Base-by-base conservation (phyloP, 2,888 invertebrate species). In the Axea sp. region DNA sequence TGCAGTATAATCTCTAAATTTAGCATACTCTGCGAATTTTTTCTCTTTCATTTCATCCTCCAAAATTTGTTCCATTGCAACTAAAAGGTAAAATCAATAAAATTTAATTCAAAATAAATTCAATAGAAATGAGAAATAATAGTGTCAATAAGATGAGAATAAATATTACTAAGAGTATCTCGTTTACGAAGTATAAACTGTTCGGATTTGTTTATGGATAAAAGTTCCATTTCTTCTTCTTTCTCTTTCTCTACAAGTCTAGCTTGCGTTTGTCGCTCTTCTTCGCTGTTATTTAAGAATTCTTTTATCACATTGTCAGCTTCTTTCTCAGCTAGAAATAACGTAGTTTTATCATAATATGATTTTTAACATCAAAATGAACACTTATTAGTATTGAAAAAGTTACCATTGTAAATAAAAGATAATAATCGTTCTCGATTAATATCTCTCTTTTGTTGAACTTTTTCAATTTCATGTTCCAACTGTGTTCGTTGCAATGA, bases 51-150 rank as follows among this genome's bases (percentile, higher is more conserved):
- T 87, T 71, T 90, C 90, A 84, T 94, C 93, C 83, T 93, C 92
- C 35, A 94, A 87, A 28, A 94, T 87, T 79, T 90, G 89, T 83
- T 93, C 91, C 93, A 94, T 94, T 39, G 92, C 92, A 81, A 89
- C 90, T 89, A 3, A 59, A 15, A 80, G 9, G 15, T 39, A 39
- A 22, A 22, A 5, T 28, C 7, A 7, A 28, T 9, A 39, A 69
- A 59, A 49, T 30, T 30, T 5, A 8, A 30, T 26, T 68, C 8
- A 51, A 17, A 37, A 11, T n/a, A 17, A 17, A 11, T 41, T 30
- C 11, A 15, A 45, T n/a, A 7, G 17, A 47, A 81, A 14, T n/a
- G 8, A n/a, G n/a, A n/a, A n/a, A n/a, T n/a, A n/a, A n/a, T n/a
- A n/a, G n/a, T n/a, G n/a, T n/a, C n/a, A n/a, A n/a, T n/a, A n/a